Conservation (phyloP, 2,113 vertebrate genomes). For the Castor canadensis region DNA sequence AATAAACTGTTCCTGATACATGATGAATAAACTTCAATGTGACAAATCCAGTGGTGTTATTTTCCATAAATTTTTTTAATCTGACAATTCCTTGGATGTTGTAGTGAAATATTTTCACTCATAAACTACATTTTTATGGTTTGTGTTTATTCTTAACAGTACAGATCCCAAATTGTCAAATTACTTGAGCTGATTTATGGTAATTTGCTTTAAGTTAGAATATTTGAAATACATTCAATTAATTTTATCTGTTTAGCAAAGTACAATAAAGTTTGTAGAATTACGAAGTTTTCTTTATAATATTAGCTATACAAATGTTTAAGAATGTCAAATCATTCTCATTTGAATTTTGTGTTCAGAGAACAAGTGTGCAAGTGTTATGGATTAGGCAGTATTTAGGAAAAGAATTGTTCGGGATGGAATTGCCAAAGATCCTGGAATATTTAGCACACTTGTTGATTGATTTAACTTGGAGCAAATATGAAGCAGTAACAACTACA, state of each 20-base stretch:
- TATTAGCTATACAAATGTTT: slow-evolving; percentile 45
- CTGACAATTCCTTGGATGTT: slow-evolving; percentile 38
- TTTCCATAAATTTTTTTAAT: slow-evolving; percentile 42
- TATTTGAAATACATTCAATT: slow-evolving; percentile 75
- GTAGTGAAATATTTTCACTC: slow-evolving; percentile 67
- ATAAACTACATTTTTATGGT: slow-evolving; percentile 65
- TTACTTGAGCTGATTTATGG: slow-evolving; percentile 80
- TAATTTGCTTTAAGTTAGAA: slow-evolving; percentile 82
- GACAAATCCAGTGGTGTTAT: neutral
- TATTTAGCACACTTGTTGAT: slow-evolving; percentile 55
- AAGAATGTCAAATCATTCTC: slow-evolving; percentile 62
- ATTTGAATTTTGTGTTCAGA: slow-evolving; percentile 70
- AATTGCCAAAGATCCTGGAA: slow-evolving; percentile 26
- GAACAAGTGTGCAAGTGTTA: slow-evolving; percentile 55
- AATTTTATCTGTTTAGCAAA: slow-evolving; percentile 57
- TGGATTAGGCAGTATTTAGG: slow-evolving; percentile 60
- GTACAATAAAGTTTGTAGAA: slow-evolving; percentile 54
- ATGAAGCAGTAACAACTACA: slow-evolving; percentile 56
- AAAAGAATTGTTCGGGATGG: slow-evolving; percentile 52
- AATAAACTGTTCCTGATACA: neutral
- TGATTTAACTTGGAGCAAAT: slow-evolving; percentile 53
- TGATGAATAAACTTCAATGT: neutral
- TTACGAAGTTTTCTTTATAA: slow-evolving; percentile 68
- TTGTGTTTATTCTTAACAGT: slow-evolving; percentile 78
- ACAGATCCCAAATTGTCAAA: slow-evolving; percentile 78